Evolutionary conservation across 1,140 invertebrate species (phyloP).

Genomic region (Pogonognathellus flavescens): DNA sequence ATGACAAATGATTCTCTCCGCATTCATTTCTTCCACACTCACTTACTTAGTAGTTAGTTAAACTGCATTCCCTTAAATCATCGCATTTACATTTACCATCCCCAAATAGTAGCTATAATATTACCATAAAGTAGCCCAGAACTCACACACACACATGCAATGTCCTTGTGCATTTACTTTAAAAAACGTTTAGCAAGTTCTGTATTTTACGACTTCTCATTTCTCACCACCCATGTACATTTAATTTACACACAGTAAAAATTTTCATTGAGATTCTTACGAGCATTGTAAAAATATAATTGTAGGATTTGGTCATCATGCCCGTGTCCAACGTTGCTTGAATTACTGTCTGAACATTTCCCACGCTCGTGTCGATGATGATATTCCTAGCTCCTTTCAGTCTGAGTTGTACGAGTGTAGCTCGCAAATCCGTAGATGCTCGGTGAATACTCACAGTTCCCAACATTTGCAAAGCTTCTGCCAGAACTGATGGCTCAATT

Average conservation of each 20-base stretch:
- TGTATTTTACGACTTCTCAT: not conserved
- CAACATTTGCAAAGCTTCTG: slow-evolving; percentile 63
- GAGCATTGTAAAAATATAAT: slow-evolving; percentile 66
- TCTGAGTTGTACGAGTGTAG: slow-evolving; percentile 64
- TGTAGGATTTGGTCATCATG: slow-evolving; percentile 67
- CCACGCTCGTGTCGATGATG: slow-evolving; percentile 64
- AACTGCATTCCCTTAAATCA: no score
- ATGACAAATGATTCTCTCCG: not conserved
- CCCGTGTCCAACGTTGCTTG: slow-evolving; percentile 65
- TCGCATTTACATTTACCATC: no score
- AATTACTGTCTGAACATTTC: slow-evolving; percentile 62
- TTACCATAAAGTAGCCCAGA: no score
- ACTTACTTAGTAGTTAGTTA: not conserved
- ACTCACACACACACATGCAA: no score
- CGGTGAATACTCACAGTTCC: slow-evolving; percentile 63
- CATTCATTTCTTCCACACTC: not conserved
- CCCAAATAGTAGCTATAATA: no score
- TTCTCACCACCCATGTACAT: not conserved
- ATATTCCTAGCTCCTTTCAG: slow-evolving; percentile 67
- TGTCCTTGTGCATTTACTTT: no score
- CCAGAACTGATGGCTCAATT: slow-evolving; percentile 64
- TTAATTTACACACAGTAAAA: not conserved
- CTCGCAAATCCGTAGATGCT: slow-evolving; percentile 62
- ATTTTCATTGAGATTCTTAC: slow-evolving; percentile 51
- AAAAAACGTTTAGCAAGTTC: no score